These are phyloP conservation scores for Phyllotis vaccarum DNA, from an alignment of 2,797 vertebrate genomes.

Conservation along the genomic window DNA sequence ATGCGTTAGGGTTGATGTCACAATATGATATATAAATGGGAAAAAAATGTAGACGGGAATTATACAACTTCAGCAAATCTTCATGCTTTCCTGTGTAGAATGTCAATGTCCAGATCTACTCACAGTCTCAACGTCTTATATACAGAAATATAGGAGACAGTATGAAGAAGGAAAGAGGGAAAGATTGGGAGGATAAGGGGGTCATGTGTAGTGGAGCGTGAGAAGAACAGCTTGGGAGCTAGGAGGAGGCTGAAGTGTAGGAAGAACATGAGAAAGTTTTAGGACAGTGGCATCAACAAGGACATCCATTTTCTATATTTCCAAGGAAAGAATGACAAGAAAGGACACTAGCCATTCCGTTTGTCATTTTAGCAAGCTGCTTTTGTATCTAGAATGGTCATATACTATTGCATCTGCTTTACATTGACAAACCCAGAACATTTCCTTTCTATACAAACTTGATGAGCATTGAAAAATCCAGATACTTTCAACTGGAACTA, in stretches of 20 bases:
- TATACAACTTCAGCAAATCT: not conserved
- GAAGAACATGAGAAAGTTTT: not conserved
- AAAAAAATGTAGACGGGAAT: not conserved
- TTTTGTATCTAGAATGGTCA: not conserved
- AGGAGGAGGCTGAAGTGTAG: not conserved
- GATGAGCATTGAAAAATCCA: not conserved
- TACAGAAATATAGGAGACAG: not conserved
- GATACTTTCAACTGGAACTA: not conserved
- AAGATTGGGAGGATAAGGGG: no score
- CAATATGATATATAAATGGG: not conserved
- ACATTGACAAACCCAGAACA: not conserved
- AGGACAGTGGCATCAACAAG: not conserved
- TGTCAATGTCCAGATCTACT: not conserved
- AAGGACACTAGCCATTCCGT: not conserved
- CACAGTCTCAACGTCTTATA: not conserved
- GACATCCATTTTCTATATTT: not conserved
- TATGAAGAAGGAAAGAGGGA: no score
- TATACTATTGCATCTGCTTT: not conserved
- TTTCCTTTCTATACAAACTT: not conserved
- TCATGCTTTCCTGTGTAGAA: not conserved
- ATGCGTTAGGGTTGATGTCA: not conserved
- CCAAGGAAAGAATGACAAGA: not conserved
- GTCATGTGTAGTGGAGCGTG: rapidly evolving
- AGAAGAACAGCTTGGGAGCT: no score
- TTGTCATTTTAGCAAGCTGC: not conserved